Base-by-base conservation (phyloP, 30 jellyfish, hydroid and myxozoan genomes). In the Haliclystus octoradiatus region DNA sequence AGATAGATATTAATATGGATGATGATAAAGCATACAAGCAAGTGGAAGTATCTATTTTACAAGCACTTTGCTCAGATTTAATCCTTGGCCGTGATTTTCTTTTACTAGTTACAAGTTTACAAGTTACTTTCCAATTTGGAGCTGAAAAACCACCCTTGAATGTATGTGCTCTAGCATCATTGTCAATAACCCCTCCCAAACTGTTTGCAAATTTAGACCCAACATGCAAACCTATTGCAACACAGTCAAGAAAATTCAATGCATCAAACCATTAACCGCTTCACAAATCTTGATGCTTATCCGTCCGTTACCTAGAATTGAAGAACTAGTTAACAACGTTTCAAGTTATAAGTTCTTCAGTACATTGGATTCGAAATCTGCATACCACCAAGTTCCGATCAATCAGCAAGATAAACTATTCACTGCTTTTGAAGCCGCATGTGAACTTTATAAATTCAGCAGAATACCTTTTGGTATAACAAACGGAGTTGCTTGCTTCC, bases 391-490 rank as follows among this genome's bases (percentile, higher is more conserved):
- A 62, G 62, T 71, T 3, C 88, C 74, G 0, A 15, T 80, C 2
- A 26, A 52, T 22, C 67, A 49, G n/a, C 75, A 49, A 1, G 94
- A 80, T 27, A 31, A 65, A 30, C 76, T 0, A 46, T 80, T 73
- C 70, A 72, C 92, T 14, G 92, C 85, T 23, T 80, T 62, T 34
- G 88, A 80, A 63, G 67, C 93, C 2, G 66, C 33, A 22, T 31
- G 61, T 15, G 33, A 31, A 31, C 74, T 73, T 32, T 80, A 64
- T 64, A 92, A 80, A 49, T 61, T 62, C 65, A 57, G 68, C 31
- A 74, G 93, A 28, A 49, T 72, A 34, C 92, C 94, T 15, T 80
- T 62, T 49, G 93, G 92, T 5, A 93, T 80, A 5, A 72, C 94
- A 64, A 72, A 80, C 65, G 84, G 94, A 28, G 92, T 74, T 34